Conservation (phyloP, 2,113 vertebrate genomes). For the Notothenia rossii region DNA sequence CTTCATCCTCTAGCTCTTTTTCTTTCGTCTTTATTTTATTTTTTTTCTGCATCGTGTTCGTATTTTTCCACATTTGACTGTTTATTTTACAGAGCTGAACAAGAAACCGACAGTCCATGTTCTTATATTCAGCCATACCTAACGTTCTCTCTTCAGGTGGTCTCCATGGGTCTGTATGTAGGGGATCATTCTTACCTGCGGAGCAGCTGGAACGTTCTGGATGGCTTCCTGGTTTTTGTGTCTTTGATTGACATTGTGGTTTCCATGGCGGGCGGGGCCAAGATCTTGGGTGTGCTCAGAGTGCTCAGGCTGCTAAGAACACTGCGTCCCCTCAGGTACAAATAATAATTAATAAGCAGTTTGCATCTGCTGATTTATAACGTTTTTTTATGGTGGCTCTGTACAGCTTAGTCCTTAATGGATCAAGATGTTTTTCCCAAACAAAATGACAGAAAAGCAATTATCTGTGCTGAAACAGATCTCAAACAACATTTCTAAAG, state of each 20-base stretch:
- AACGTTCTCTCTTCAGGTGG: slow-evolving; percentile 85
- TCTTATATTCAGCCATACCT: neutral
- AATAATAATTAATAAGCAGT: neutral
- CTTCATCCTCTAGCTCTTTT: neutral
- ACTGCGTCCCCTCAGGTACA: slow-evolving; percentile 94
- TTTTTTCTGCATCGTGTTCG: neutral
- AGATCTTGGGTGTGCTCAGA: slow-evolving; percentile 95
- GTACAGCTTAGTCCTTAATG: neutral
- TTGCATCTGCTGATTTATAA: neutral
- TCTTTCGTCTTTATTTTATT: neutral
- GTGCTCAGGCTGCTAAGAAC: slow-evolving; percentile 94
- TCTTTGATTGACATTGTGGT: slow-evolving; percentile 98
- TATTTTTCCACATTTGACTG: neutral
- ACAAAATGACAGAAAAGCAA: neutral
- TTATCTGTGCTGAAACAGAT: no score
- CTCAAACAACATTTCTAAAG: neutral
- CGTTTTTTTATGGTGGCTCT: neutral
- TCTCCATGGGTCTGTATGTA: slow-evolving; percentile 94
- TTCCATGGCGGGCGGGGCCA: slow-evolving; percentile 95
- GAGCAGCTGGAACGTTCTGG: slow-evolving; percentile 98
- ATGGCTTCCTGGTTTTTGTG: slow-evolving; percentile 97
- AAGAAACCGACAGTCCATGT: neutral
- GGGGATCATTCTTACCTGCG: slow-evolving; percentile 95
- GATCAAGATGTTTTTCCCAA: neutral
- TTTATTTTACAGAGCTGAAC: neutral